A percentile compares a stretch with the other conserved stretches of the same genome.
phyloP scores from a whole-genome alignment of 2,113 vertebrate genomes.

The Salvelinus namaycush region DNA sequence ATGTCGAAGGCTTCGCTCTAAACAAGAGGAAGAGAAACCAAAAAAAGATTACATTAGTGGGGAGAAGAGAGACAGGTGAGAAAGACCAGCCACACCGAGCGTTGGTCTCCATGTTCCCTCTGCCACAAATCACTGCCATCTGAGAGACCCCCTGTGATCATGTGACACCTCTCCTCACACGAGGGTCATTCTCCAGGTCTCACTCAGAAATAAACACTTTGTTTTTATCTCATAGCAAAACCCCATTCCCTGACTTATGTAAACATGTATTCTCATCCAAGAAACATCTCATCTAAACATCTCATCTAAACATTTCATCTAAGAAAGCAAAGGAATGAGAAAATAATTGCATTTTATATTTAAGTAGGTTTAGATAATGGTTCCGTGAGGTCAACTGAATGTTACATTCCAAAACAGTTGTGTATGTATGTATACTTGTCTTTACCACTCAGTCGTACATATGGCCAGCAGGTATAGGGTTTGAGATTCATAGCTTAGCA shows the following conservation, averaged over 20 bases:
- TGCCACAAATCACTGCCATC: constrained; percentile 2
- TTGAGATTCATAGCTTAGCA: not conserved
- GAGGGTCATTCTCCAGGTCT: not conserved
- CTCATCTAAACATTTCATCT: too few relatives aligned
- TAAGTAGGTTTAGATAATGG: too few relatives aligned
- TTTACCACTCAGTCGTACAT: not conserved
- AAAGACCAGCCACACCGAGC: not conserved
- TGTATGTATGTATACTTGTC: not conserved
- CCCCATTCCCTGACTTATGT: too few relatives aligned
- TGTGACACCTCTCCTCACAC: not conserved
- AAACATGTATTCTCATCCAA: too few relatives aligned
- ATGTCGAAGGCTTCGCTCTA: constrained; percentile 92
- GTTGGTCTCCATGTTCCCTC: not conserved
- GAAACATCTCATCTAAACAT: too few relatives aligned
- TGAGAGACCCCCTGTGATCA: not conserved
- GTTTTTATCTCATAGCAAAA: too few relatives aligned
- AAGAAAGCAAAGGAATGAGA: too few relatives aligned
- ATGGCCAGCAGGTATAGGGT: not conserved
- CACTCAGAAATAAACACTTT: too few relatives aligned
- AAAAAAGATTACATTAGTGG: not conserved
- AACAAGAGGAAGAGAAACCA: constrained; percentile 7
- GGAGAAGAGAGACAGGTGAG: not conserved
- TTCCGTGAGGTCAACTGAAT: too few relatives aligned
- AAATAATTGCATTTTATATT: too few relatives aligned
- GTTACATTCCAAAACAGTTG: too few relatives aligned